Evolutionary conservation across 2,888 invertebrate species (phyloP).

Genomic region (Melinaea menophilus): DNA sequence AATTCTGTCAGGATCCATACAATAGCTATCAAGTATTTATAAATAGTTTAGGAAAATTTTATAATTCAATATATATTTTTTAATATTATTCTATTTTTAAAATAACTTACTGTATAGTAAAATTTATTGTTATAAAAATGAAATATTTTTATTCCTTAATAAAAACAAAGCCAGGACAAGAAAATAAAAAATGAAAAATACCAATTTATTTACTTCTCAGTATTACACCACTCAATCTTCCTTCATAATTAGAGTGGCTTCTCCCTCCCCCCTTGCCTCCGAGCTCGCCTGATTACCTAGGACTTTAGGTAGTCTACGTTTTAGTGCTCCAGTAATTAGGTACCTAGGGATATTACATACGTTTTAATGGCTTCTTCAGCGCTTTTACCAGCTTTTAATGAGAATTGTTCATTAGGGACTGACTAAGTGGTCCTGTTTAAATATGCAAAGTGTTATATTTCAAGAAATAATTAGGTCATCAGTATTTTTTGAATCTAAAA

Average conservation of each 20-base stretch:
- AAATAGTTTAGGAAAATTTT: no score
- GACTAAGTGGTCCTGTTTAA: not conserved
- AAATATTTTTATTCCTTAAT: not conserved
- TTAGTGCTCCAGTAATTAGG: constrained; percentile 58
- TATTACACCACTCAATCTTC: constrained; percentile 67
- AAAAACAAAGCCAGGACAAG: not conserved
- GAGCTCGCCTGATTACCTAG: constrained; percentile 67
- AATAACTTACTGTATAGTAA: no score
- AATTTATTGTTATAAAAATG: no score
- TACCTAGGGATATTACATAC: constrained; percentile 38
- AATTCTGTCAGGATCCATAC: not conserved
- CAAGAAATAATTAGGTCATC: not conserved
- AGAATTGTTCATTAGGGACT: constrained; percentile 21
- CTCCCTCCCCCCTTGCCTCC: constrained; percentile 50
- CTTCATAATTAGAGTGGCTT: constrained; percentile 74
- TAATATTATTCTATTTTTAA: no score
- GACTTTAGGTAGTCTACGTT: constrained; percentile 49
- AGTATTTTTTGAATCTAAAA: no score
- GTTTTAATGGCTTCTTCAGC: constrained; percentile 34
- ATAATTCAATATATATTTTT: no score
- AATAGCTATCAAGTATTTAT: no score
- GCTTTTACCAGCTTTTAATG: constrained; percentile 27
- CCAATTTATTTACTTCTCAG: constrained; percentile 30
- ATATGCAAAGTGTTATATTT: not conserved
- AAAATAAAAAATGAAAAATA: constrained; percentile 14